A percentile compares a stretch with the other conserved stretches of the same genome.
These are phyloP conservation scores for Chironomus tepperi DNA, from an alignment of 1,140 invertebrate species.

Conservation along the genomic window DNA sequence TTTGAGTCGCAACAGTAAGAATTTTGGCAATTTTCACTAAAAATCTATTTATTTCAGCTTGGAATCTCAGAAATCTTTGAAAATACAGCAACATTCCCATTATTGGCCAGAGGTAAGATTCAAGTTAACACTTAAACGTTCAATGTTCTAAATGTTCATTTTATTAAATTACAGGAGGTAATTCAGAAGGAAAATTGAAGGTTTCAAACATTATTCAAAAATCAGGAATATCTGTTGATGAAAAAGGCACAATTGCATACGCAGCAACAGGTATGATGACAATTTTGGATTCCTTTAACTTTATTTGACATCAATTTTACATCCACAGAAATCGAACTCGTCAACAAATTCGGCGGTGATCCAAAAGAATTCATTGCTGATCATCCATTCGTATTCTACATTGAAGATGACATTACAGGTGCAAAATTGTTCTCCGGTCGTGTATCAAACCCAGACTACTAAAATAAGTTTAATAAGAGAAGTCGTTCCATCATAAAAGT, in stretches of 20 bases:
- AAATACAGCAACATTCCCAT: conserved; percentile 54
- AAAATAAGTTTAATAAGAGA: neutral
- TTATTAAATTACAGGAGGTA: neutral
- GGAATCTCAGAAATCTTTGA: conserved; percentile 63
- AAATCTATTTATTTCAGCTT: conserved; percentile 42
- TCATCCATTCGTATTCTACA: conserved; percentile 71
- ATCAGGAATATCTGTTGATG: conserved; percentile 73
- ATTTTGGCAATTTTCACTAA: too few species aligned
- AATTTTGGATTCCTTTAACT: too few species aligned
- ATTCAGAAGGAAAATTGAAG: conserved; percentile 38
- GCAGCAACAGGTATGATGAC: conserved; percentile 58
- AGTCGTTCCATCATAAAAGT: neutral
- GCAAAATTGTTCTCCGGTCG: conserved; percentile 65
- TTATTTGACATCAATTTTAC: too few species aligned
- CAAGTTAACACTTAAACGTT: conserved; percentile 33
- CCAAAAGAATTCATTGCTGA: conserved; percentile 52
- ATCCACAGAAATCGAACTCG: conserved; percentile 51
- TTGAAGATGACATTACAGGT: conserved; percentile 60
- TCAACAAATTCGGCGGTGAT: conserved; percentile 59
- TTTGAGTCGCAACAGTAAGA: too few species aligned
- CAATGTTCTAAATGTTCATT: neutral
- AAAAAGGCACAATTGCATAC: conserved; percentile 68
- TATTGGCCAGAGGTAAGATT: conserved; percentile 47
- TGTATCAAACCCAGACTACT: conserved; percentile 48
- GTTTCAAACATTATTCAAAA: conserved; percentile 72